A percentile compares a stretch with the other conserved stretches of the same genome.
Evolutionary conservation across 2,888 invertebrate species (phyloP).

Genomic region (Morpho achilles): DNA sequence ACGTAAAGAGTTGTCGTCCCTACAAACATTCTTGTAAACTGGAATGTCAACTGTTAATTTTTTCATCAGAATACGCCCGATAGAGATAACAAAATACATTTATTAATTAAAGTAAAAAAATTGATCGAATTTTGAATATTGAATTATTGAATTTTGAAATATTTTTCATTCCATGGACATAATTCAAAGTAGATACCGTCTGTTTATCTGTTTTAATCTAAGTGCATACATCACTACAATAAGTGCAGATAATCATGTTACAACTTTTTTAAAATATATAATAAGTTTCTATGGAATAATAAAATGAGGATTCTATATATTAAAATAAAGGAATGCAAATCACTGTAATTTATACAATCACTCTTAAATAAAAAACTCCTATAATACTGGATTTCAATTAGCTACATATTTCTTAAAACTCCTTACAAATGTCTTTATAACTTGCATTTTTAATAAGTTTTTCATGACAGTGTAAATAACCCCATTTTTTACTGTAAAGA

Average conservation of each 20-base stretch:
- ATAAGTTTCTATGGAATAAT: constrained; percentile 4
- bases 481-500: not conserved
- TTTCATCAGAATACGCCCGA: too few relatives aligned
- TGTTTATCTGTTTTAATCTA: constrained; percentile 1
- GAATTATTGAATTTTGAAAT: too few relatives aligned
- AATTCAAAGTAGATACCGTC: constrained; percentile 1
- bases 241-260: constrained; percentile 3
- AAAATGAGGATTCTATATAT: not conserved
- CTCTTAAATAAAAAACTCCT: constrained; percentile 11
- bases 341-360: constrained; percentile 7
- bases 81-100: too few relatives aligned
- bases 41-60: too few relatives aligned
- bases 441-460: constrained; percentile 7
- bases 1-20: too few relatives aligned
- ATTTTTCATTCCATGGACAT: too few relatives aligned
- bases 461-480: not conserved
- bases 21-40: too few relatives aligned
- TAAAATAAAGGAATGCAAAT: constrained; percentile 17
- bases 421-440: constrained; percentile 22
- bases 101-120: too few relatives aligned
- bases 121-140: too few relatives aligned
- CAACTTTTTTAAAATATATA: not conserved
- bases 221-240: constrained; percentile 9
- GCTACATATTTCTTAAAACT: constrained; percentile 11
- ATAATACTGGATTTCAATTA: constrained; percentile 24